Conservation (phyloP, 2,113 vertebrate species). For the Plestiodon gilberti region DNA sequence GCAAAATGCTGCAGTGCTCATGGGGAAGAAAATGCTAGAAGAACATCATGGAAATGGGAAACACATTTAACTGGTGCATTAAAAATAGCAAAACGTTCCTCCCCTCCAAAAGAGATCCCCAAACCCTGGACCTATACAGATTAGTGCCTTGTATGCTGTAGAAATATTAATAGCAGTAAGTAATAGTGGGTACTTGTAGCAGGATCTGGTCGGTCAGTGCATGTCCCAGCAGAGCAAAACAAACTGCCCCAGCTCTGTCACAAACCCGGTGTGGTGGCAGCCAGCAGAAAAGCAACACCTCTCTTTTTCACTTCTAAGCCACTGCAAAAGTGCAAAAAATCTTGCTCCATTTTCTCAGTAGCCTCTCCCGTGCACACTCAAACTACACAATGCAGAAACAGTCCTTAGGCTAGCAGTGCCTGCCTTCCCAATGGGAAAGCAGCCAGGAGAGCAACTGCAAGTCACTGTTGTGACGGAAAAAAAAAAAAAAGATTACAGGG, state of each 20-base stretch:
- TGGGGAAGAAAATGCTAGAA: constrained; percentile 67
- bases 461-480: constrained; percentile 13
- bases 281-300: background rate
- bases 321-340: background rate
- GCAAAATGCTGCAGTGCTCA: constrained; percentile 59
- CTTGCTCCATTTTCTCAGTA: constrained; percentile 5
- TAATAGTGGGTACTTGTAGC: background rate
- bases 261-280: background rate
- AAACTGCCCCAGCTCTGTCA: background rate
- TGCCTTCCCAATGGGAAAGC: constrained; percentile 19
- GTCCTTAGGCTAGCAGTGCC: rapidly evolving
- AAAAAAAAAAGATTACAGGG: constrained; percentile 53
- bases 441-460: background rate
- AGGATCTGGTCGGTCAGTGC: constrained; percentile 18
- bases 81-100: background rate
- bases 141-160: constrained; percentile 29
- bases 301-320: background rate
- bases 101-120: background rate
- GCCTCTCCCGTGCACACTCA: background rate
- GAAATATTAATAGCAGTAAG: background rate
- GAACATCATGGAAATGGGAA: constrained; percentile 41
- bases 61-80: background rate
- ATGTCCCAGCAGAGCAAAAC: background rate
- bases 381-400: background rate
- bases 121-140: background rate